Conservation (phyloP, 2,888 invertebrate genomes). For the Alloplasta piceator region DNA sequence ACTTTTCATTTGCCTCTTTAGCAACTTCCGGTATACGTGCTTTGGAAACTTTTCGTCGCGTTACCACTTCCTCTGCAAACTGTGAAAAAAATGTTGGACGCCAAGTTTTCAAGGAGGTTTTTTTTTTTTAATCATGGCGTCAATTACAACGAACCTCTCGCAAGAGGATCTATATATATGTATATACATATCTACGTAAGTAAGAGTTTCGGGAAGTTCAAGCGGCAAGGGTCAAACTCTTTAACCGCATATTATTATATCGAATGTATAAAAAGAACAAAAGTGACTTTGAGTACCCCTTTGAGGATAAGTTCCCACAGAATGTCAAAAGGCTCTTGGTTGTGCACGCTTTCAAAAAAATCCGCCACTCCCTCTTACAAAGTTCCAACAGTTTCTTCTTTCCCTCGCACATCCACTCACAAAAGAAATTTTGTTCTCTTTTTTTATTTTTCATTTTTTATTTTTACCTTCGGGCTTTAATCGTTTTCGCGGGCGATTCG, state of each 20-base stretch:
- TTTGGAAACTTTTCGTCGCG: too few species aligned
- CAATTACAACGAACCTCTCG: too few species aligned
- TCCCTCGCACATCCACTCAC: not conserved
- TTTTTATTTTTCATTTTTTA: not conserved
- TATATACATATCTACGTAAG: too few species aligned
- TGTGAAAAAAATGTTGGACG: too few species aligned
- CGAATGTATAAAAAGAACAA: constrained; percentile 5
- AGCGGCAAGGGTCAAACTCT: constrained; percentile 37
- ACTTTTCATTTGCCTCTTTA: too few species aligned
- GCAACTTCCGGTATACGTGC: too few species aligned
- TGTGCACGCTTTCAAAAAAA: constrained; percentile 44
- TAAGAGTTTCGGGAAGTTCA: not conserved
- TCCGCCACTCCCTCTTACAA: constrained; percentile 31
- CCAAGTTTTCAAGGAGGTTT: too few species aligned
- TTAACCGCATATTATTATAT: constrained; percentile 45
- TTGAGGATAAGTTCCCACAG: constrained; percentile 37
- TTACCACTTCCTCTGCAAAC: too few species aligned
- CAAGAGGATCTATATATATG: too few species aligned
- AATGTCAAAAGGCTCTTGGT: constrained; percentile 23
- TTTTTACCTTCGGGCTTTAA: constrained; percentile 34
- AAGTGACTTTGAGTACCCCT: not conserved
- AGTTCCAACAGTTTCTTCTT: constrained; percentile 17
- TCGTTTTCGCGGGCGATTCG: constrained; percentile 35
- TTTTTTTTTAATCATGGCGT: too few species aligned
- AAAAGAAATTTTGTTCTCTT: constrained; percentile 27